Evolutionary conservation across 2,113 vertebrate genomes (phyloP).

Genomic region (Promerops cafer): DNA sequence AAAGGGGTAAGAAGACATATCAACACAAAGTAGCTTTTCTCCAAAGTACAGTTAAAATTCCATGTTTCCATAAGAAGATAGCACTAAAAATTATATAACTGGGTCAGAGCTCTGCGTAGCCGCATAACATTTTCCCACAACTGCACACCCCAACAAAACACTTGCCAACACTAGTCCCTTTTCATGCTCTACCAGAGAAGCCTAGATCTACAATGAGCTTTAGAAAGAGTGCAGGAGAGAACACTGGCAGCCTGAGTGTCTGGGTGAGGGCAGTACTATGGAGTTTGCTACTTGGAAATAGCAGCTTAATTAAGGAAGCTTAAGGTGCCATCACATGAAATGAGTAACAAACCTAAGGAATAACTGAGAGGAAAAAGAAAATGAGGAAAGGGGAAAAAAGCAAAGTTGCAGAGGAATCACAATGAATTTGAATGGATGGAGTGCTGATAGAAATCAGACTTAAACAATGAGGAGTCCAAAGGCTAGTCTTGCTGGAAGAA

Average conservation of each 20-base stretch:
- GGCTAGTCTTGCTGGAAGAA: background rate
- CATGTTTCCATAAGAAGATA: background rate
- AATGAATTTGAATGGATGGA: background rate
- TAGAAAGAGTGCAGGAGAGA: background rate
- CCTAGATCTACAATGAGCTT: background rate
- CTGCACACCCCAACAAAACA: background rate
- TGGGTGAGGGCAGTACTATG: background rate
- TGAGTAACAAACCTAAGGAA: background rate
- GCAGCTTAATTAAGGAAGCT: background rate
- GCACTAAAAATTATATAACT: background rate
- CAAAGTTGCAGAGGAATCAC: background rate
- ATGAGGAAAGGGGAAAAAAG: background rate
- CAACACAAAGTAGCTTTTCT: background rate
- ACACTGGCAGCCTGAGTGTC: background rate
- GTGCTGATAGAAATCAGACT: background rate
- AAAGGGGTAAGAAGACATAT: background rate
- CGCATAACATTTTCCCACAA: background rate
- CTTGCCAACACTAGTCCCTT: background rate
- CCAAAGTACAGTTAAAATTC: background rate
- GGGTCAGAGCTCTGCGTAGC: background rate
- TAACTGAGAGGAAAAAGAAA: background rate
- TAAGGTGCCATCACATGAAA: background rate
- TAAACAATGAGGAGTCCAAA: background rate
- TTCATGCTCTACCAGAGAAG: background rate
- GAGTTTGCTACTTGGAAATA: background rate